Conservation (phyloP, 2,888 invertebrate genomes). For the Muschampia plurimacula region DNA sequence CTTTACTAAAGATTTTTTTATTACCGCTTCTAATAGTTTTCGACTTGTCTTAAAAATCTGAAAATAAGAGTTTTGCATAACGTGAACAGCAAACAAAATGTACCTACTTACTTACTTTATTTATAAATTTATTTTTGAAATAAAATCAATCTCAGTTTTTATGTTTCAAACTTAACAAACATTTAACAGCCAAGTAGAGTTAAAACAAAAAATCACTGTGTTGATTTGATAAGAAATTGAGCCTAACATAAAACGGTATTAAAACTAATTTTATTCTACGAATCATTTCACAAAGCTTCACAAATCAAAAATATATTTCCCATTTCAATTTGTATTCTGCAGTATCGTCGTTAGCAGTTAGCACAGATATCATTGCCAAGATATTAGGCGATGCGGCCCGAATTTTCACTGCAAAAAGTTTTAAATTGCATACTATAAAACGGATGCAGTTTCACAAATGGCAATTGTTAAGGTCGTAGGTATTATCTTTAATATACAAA, state of each 20-base stretch:
- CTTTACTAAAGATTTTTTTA: too few species aligned
- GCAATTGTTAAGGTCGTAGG: not conserved
- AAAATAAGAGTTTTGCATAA: too few species aligned
- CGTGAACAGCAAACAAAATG: too few species aligned
- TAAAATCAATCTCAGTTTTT: too few species aligned
- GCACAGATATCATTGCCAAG: slow-evolving; percentile 32
- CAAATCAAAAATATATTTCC: not conserved
- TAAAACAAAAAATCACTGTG: too few species aligned
- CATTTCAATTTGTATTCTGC: slow-evolving; percentile 30
- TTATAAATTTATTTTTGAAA: too few species aligned
- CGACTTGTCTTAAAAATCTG: too few species aligned
- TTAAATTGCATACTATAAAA: slow-evolving; percentile 17
- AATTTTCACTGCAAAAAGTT: slow-evolving; percentile 18
- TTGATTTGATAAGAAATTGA: not conserved
- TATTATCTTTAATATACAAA: not conserved
- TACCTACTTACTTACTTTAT: too few species aligned
- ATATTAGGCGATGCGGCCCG: slow-evolving; percentile 15
- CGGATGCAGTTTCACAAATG: slow-evolving; percentile 1
- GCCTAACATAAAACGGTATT: not conserved
- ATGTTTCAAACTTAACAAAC: too few species aligned
- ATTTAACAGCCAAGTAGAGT: too few species aligned
- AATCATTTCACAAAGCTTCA: not conserved
- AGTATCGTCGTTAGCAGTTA: slow-evolving; percentile 29
- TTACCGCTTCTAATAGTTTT: too few species aligned
- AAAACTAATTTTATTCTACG: not conserved